Evolutionary conservation across 2,888 invertebrate species (phyloP).

Genomic region (Phytoseiulus persimilis): DNA sequence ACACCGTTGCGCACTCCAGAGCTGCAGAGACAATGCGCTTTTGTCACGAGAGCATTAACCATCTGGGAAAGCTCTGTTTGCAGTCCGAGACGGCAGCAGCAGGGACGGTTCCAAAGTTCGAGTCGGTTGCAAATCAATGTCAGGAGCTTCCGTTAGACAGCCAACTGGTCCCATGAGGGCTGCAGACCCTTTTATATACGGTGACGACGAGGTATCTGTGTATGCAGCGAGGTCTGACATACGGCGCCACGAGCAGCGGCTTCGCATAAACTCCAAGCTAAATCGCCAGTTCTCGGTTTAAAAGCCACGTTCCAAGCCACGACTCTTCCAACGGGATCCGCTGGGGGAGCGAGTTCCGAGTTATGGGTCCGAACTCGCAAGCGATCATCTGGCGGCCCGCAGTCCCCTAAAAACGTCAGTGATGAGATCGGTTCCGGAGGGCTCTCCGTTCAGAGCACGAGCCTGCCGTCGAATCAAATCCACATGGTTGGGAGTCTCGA

Average conservation of each 20-base stretch:
- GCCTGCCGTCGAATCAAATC: no score
- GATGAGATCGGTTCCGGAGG: no score
- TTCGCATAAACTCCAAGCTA: background rate
- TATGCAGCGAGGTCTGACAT: background rate
- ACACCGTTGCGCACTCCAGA: background rate
- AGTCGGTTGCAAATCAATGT: background rate
- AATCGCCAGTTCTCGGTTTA: background rate
- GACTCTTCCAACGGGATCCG: no score
- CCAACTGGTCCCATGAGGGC: background rate
- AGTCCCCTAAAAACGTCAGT: no score
- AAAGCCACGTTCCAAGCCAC: background rate
- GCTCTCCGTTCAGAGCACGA: no score
- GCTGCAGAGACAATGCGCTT: background rate
- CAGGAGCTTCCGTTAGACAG: background rate
- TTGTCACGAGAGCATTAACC: background rate
- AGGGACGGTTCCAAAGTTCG: background rate
- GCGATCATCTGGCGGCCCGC: no score
- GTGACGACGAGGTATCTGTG: background rate
- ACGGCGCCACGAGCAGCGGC: background rate
- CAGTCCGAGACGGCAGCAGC: background rate
- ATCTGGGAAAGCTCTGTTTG: background rate
- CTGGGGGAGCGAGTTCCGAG: no score
- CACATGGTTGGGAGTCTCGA: no score
- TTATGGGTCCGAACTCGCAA: no score
- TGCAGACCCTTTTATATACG: background rate